Evolutionary conservation across 2,113 vertebrate genomes (phyloP), one percentile per base, ranked within the genome.

Genomic region (Pagrus major): DNA sequence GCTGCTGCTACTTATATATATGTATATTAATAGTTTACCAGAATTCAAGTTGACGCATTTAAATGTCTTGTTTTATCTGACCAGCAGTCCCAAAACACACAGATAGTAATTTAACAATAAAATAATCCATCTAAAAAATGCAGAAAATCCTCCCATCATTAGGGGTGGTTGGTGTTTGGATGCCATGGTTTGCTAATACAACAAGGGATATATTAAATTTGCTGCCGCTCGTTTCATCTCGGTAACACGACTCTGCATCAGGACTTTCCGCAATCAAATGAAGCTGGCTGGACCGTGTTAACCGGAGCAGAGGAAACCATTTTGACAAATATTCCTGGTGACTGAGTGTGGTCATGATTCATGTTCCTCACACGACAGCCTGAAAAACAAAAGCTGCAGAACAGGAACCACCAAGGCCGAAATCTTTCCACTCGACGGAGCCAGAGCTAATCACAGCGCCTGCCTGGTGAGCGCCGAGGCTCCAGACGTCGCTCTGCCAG

Each of bases 341-440:
- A 67, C 41, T 20, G 20, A 64, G 52, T 78, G 80, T 64, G 78
- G 78, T 80, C 9, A 0, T 68, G 65, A 78, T 74, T 84, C 83
- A 80, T 59, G 71, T 78, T 74, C 18, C 29, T 81, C 47, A 52
- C 71, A 35, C 41, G 51, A 76, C 15, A 80, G 56, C 47, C 63
- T 37, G 41, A 70, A 73, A n/a, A 76, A 83, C 61, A 71, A 81
- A 73, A 59, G 44, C 27, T 10, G 29, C 16, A 71, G 72, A 55
- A 75, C 25, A 68, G 42, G 61, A 76, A 69, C 71, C 59, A 71
- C 27, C 49, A 49, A 60, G 42, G 8, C 51, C 25, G 31, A 60
- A 71, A 25, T 52, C 1, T 86, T 88, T 89, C 87, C 83, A 86
- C 31, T 14, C 16, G 0, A 25, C 56, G 3, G 51, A 82, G 80